A percentile compares a stretch with the other conserved stretches of the same genome.
Conservation (phyloP, 2,888 invertebrate species). For the Drosophila buzzatii region DNA sequence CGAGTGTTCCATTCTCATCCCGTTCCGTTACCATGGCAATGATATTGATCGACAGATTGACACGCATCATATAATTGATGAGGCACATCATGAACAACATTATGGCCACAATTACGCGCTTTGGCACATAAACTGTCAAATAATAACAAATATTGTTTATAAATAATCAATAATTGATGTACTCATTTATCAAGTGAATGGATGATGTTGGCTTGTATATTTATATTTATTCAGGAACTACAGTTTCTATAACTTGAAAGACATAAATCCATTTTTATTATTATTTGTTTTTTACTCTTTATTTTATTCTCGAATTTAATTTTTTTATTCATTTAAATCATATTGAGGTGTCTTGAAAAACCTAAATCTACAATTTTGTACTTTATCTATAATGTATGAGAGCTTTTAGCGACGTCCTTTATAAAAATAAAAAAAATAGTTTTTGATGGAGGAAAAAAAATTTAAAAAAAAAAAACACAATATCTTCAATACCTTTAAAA, state of each 20-base stretch:
- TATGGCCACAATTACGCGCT: conserved; percentile 86
- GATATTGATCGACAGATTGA: conserved; percentile 91
- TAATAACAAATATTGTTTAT: conserved; percentile 21
- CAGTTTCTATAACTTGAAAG: neutral
- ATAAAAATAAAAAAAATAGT: too few species aligned
- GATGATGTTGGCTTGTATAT: neutral
- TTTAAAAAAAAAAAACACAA: neutral
- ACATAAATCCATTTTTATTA: neutral
- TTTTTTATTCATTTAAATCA: neutral
- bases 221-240: neutral
- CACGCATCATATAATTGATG: conserved; percentile 90
- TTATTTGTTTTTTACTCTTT: neutral
- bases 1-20: conserved; percentile 78
- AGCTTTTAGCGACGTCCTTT: neutral
- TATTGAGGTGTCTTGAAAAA: neutral
- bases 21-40: conserved; percentile 89
- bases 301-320: neutral
- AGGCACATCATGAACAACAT: conserved; percentile 92
- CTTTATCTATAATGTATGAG: neutral
- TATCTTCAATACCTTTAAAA: neutral
- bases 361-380: neutral
- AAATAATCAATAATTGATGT: neutral
- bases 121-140: conserved; percentile 86
- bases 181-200: too few species aligned
- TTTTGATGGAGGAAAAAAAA: neutral